These are phyloP conservation scores for Bradynema listronoti DNA, from an alignment of 1,140 invertebrate species.

Conservation along the genomic window DNA sequence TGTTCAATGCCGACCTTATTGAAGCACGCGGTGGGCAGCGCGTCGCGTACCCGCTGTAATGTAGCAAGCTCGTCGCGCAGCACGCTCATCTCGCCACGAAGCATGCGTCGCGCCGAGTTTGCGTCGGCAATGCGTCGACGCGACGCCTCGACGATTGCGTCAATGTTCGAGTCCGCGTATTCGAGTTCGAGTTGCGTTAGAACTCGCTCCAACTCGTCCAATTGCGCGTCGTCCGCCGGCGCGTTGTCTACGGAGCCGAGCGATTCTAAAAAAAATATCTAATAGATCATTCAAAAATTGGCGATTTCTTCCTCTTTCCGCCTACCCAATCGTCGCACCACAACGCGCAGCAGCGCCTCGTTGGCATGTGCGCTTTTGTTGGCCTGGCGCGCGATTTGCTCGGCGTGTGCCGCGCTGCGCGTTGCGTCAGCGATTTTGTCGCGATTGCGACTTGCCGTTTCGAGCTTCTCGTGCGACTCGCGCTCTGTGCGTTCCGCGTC, in stretches of 20 bases:
- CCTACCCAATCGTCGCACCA: constrained; percentile 11
- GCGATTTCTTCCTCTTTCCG: background rate
- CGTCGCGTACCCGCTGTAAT: constrained; percentile 16
- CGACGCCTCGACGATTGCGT: background rate
- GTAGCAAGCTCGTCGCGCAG: constrained; percentile 13
- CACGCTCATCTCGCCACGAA: background rate
- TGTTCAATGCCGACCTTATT: constrained; percentile 24
- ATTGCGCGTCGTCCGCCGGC: background rate
- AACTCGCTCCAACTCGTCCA: constrained; percentile 19
- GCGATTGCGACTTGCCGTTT: background rate
- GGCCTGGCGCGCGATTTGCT: constrained; percentile 5
- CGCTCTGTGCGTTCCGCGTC: background rate
- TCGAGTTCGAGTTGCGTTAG: constrained; percentile 11
- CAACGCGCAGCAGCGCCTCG: background rate
- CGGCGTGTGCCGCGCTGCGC: constrained; percentile 1
- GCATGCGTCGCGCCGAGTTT: background rate
- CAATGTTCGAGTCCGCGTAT: constrained; percentile 9
- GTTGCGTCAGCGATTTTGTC: constrained; percentile 3
- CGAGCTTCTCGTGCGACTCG: constrained; percentile 1
- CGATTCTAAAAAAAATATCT: constrained; percentile 8
- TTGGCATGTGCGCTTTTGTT: constrained; percentile 12
- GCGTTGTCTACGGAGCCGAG: constrained; percentile 7
- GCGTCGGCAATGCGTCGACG: background rate
- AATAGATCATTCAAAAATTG: background rate
- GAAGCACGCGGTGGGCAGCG: constrained; percentile 24